Evolutionary conservation across 2,888 invertebrate genomes (phyloP).

Genomic region (Scaptomyza cyrtandrae): DNA sequence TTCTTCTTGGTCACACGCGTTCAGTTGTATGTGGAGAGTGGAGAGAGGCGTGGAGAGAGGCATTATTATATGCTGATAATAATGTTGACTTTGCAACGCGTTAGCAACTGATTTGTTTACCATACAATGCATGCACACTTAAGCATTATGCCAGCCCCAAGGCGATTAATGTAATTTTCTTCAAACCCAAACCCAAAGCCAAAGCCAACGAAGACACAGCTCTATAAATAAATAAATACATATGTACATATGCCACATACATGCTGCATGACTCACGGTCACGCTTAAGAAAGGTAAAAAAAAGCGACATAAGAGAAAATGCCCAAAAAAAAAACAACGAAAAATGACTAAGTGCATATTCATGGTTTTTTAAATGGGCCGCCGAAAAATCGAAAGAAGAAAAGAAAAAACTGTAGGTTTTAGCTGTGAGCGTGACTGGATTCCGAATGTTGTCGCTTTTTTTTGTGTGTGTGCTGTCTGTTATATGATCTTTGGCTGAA

Average conservation of each 20-base stretch:
- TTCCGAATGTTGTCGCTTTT: slow-evolving; percentile 29
- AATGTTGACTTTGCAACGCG: slow-evolving; percentile 48
- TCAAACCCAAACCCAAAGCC: not conserved
- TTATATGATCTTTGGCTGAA: slow-evolving; percentile 19
- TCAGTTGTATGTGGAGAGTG: not conserved
- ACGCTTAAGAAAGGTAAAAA: slow-evolving; percentile 56
- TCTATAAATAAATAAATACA: slow-evolving; percentile 9
- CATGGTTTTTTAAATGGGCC: slow-evolving; percentile 71
- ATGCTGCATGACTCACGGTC: slow-evolving; percentile 64
- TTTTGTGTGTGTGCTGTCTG: slow-evolving; percentile 15
- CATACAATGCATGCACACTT: slow-evolving; percentile 21
- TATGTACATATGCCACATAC: slow-evolving; percentile 11
- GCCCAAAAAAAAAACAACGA: slow-evolving; percentile 33
- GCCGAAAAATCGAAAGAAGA: slow-evolving; percentile 43
- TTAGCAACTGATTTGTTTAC: slow-evolving; percentile 47
- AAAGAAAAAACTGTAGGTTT: slow-evolving; percentile 45
- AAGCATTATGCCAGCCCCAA: slow-evolving; percentile 2
- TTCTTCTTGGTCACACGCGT: slow-evolving; percentile 23
- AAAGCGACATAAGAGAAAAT: slow-evolving; percentile 48
- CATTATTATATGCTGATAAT: slow-evolving; percentile 47
- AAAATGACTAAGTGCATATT: slow-evolving; percentile 71
- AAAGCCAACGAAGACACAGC: slow-evolving; percentile 17
- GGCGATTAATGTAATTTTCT: slow-evolving; percentile 14
- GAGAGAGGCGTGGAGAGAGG: not conserved
- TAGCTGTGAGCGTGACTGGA: slow-evolving; percentile 57